Base-by-base conservation (phyloP, 2,113 vertebrate species). In the Amazona vittata region DNA sequence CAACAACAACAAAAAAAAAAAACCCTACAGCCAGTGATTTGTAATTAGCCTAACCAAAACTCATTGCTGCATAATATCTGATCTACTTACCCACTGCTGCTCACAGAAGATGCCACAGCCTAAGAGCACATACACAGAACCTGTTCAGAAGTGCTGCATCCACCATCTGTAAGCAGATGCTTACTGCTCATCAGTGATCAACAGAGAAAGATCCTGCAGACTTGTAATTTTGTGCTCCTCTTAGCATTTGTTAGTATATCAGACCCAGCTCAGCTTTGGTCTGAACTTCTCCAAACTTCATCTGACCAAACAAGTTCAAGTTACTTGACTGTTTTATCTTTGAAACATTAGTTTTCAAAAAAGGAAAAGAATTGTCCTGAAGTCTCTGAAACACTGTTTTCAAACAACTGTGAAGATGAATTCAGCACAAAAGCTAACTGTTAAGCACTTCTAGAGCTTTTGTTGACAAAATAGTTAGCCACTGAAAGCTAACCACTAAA, bases 401-500 rank as follows among this genome's bases (percentile, higher is more conserved):
- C 67, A 90, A 89, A 65, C 37, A 87, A 33, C 10, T 55, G 31
- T 39, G 57, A 65, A 39, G 52, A 71, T 20, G 55, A 29, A 28
- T 84, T 93, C 28, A 46, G 55, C 74, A 47, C 52, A 71, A 89
- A 46, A n/a, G n/a, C 73, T 59, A 80, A 35, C 39, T 24, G 33
- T 49, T 80, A 55, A 25, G 67, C 31, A 70, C 31, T 93, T 62
- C 64, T 35, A 86, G 43, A 81, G 53, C 31, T 86, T 89, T 78
- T 91, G 84, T 75, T 94, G 81, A 89, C 55, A 91, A 80, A 83
- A 89, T 5, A 10, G 41, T 62, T 76, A 94, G 33, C 60, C 81
- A 86, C 39, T n/a, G 44, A 65, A 73, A 90, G 25, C 63, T 73
- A 92, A 83, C 25, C 86, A 83, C 52, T 11, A 73, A 39, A 69